Evolutionary conservation across 2,888 invertebrate species (phyloP).

Genomic region (Taphrorychus bicolor): DNA sequence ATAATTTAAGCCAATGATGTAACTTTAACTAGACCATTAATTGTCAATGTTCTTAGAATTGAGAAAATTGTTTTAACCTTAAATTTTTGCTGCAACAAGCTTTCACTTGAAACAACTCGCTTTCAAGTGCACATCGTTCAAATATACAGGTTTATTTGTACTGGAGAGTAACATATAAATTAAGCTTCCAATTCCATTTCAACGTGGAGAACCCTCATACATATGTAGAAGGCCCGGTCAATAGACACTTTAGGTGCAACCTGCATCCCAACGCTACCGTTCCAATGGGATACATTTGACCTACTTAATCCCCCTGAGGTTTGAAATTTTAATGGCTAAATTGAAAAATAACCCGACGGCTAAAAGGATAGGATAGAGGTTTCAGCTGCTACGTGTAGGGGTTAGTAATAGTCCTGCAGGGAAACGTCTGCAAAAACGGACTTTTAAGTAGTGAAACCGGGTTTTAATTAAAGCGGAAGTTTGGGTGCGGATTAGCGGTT

Average conservation of each 20-base stretch:
- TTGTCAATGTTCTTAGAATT: no score
- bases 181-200: neutral
- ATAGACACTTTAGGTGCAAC: slow-evolving; percentile 8
- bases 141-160: neutral
- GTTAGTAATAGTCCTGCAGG: neutral
- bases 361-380: neutral
- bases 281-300: slow-evolving; percentile 3
- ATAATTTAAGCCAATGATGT: no score
- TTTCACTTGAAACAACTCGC: no score
- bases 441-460: neutral
- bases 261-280: neutral
- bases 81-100: no score
- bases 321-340: slow-evolving; percentile 2
- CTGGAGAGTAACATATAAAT: neutral
- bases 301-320: neutral
- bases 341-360: neutral
- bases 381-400: neutral
- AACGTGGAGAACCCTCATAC: neutral
- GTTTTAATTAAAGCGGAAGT: neutral
- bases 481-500: slow-evolving; percentile 8
- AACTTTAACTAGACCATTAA: no score
- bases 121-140: neutral
- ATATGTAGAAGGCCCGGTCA: neutral
- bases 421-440: neutral
- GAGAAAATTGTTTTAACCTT: no score